phyloP scores from a whole-genome alignment of 2,797 vertebrate genomes.

The Poecilia picta region DNA sequence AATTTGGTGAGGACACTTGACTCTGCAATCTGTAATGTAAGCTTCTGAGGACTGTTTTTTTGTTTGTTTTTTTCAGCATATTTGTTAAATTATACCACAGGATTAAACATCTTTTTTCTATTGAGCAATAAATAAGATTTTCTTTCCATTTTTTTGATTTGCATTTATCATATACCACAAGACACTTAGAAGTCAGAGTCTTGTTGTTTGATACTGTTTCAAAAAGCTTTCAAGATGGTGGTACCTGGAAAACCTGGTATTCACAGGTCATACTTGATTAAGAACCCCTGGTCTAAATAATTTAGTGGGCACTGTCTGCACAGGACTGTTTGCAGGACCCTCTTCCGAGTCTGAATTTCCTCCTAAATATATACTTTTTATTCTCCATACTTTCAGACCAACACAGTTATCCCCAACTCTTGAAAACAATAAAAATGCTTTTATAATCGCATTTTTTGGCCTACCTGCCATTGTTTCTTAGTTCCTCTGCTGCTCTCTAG shows the following conservation, averaged over 20 bases:
- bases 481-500: conserved; percentile 41
- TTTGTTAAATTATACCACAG: too few relatives aligned
- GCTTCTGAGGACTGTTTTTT: too few relatives aligned
- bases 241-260: background rate
- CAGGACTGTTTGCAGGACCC: conserved; percentile 43
- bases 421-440: background rate
- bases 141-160: background rate
- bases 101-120: too few relatives aligned
- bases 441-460: background rate
- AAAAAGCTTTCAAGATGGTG: background rate
- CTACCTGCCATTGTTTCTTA: background rate
- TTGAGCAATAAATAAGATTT: too few relatives aligned
- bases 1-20: too few relatives aligned
- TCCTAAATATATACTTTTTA: background rate
- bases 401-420: background rate
- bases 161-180: background rate
- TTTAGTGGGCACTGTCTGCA: conserved; percentile 74
- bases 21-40: too few relatives aligned
- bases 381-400: background rate
- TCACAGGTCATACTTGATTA: background rate
- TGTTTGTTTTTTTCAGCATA: too few relatives aligned
- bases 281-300: conserved; percentile 51
- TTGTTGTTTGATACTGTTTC: background rate
- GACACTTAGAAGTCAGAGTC: background rate
- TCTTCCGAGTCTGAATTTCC: conserved; percentile 1